Base-by-base conservation (phyloP, 2,888 invertebrate genomes). In the Leucophora obtusa region DNA sequence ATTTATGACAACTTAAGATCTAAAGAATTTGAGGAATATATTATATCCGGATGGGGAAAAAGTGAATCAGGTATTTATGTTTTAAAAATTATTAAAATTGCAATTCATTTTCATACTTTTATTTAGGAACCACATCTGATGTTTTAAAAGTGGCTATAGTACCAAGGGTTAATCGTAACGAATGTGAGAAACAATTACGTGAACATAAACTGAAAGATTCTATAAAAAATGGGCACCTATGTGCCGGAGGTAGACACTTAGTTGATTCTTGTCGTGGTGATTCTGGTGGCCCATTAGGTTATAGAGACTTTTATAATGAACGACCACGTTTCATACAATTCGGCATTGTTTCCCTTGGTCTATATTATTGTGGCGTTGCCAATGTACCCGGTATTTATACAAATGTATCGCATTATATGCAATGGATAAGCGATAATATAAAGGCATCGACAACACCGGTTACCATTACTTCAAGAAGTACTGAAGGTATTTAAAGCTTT, bases 321-420 rank as follows among this genome's bases (percentile, higher is more conserved):
- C 21, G 56, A 7, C 17, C 73, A 18, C 77, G 77, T 60, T 68
- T 79, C 17, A 59, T 83, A 18, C 89, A 89, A 59, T 89, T 85
- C 62, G 94, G 94, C 7, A 87, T 94, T 0, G 94, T 94, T 0
- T 93, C 93, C 0, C 92, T 92, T 81, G 94, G 94, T 0, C 91
- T 93, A 0, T 86, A 87, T 0, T 85, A 89, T 0, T 94, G 94
- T 83, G 90, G 90, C 7, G 92, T 92, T 0, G 87, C 47, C 11
- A 88, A 84, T 38, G 83, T 83, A 70, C 93, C 93, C 0, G 93
- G 92, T 0, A 91, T 93, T 4, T 93, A 93, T 84, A 88, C 92
- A 0, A 92, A 91, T 0, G 90, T 92, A 0, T 79, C 91, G 0
- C 86, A 91, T 79, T 92, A 92, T 84, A 85, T 93, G 1, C 89